Evolutionary conservation across 2,888 invertebrate genomes (phyloP).

Genomic region (Chouioia cunea): DNA sequence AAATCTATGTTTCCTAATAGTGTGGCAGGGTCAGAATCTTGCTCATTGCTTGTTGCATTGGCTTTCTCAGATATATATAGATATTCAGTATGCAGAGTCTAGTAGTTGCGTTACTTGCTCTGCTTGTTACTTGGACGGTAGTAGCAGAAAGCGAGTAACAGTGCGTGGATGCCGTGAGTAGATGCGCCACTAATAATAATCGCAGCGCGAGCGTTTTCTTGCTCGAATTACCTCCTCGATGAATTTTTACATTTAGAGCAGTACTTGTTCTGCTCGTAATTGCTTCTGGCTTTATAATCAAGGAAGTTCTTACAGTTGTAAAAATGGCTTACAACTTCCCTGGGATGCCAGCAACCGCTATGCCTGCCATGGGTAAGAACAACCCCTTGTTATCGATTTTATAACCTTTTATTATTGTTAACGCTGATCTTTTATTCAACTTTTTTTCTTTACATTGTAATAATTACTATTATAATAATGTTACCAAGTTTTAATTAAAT

Average conservation of each 20-base stretch:
- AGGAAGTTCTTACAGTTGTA: conserved; percentile 25
- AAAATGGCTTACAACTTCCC: conserved; percentile 67
- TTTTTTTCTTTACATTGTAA: background rate
- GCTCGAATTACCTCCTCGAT: conserved; percentile 1
- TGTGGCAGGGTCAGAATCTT: no score
- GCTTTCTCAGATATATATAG: no score
- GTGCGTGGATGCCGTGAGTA: conserved; percentile 4
- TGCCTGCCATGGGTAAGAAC: conserved; percentile 63
- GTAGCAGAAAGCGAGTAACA: conserved; percentile 9
- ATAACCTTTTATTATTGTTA: conserved; percentile 18
- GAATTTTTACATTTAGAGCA: conserved; percentile 1
- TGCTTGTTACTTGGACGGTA: background rate
- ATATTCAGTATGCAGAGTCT: no score
- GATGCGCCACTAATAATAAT: background rate
- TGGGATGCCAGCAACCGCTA: conserved; percentile 63
- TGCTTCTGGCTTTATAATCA: background rate
- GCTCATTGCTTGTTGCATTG: no score
- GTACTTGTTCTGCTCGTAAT: no score
- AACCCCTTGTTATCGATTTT: conserved; percentile 26
- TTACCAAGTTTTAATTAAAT: conserved; percentile 3
- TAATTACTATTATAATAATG: background rate
- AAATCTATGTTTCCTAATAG: no score
- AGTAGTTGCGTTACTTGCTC: no score
- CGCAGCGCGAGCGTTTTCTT: background rate
- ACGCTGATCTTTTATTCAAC: background rate